Evolutionary conservation across 2,113 vertebrate genomes (phyloP).

Genomic region (Rhineura floridana): DNA sequence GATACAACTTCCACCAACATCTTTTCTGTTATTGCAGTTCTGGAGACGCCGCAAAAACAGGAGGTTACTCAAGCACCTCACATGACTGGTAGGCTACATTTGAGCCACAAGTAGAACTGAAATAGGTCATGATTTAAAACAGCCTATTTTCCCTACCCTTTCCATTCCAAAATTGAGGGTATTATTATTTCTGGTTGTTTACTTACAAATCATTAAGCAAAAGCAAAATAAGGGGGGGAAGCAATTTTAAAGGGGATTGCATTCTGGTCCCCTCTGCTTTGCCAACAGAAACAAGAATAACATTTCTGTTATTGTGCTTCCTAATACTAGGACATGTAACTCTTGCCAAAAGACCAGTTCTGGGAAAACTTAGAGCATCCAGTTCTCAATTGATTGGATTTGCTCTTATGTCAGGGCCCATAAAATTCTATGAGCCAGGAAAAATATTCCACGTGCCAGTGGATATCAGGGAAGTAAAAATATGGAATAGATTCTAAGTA

Average conservation of each 20-base stretch:
- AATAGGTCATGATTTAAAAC: not conserved
- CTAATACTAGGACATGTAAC: not conserved
- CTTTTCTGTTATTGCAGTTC: not conserved
- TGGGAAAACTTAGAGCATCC: not conserved
- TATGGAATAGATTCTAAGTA: not conserved
- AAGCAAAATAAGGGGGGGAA: not conserved
- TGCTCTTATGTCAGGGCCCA: not conserved
- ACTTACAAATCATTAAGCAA: not conserved
- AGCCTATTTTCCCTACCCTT: not conserved
- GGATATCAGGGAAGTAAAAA: not conserved
- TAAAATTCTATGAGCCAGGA: not conserved
- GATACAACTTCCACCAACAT: not conserved
- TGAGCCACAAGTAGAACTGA: not conserved
- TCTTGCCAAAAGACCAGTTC: not conserved
- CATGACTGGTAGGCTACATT: not conserved
- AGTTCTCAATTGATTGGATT: not conserved
- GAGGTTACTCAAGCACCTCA: not conserved
- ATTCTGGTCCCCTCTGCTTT: not conserved
- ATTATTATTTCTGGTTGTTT: not conserved
- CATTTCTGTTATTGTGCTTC: not conserved
- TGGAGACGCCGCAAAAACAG: not conserved
- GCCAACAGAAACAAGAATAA: not conserved
- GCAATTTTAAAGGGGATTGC: not conserved
- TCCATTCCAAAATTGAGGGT: not conserved
- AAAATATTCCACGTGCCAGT: not conserved